Evolutionary conservation across 2,797 vertebrate species (phyloP), one percentile per base, ranked within the genome.

Genomic region (Coregonus sp.): DNA sequence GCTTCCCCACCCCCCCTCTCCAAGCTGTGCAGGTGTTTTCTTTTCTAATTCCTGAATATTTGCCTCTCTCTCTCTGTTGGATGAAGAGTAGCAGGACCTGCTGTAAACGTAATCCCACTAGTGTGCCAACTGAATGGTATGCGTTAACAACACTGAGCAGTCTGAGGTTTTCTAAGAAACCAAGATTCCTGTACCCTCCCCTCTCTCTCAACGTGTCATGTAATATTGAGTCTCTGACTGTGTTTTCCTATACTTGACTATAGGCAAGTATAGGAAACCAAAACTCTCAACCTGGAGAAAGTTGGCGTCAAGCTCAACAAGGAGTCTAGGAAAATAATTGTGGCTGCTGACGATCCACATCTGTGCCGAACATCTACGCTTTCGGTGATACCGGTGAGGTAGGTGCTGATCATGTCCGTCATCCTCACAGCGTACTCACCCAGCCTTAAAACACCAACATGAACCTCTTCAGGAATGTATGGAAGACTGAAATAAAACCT

Each of bases 351-450:
- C 16, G 98, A 82, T 91, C 94, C 70, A 97, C 97, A 50, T 97
- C 97, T 0, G 88, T 97, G 80, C 94, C 95, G 76, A 96, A 96
- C 87, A 94, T 99, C 87, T 99, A 93, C 11, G 97, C 98, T 78
- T 86, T 99, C 0, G 98, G 98, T 74, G 98, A 99, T 80, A 94
- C 98, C 70, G 86, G 95, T 0, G 95, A 98, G 96, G 98, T 99
- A 93, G 0, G 78, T 67, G 37, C 14, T 5, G 40, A 47, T 47
- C 40, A 47, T 4, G 9, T 3, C 65, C 65, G n/a, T 31, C 61
- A 29, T 63, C 20, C 63, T 65, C 2, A 20, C 61, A 11, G 15
- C 7, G 1, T 56, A 18, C 54, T 18, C 15, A 18, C 16, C 16
- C 54, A 56, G 54, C 54, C 54, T 18, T 56, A 56, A 4, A 5